phyloP scores from a whole-genome alignment of 2,888 invertebrate species.

The Ophraella communa region DNA sequence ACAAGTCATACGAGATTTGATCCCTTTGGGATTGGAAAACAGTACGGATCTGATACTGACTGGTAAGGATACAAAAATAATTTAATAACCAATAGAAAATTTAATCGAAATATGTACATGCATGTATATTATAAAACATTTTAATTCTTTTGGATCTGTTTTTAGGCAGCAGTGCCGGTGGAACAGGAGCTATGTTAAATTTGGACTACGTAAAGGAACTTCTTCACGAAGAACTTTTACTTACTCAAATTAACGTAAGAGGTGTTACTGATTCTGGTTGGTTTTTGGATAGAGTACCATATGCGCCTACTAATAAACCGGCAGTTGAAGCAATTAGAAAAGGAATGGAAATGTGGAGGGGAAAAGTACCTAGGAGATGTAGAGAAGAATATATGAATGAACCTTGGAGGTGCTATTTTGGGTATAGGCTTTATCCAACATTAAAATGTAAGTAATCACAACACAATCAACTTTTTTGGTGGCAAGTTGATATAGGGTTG shows the following conservation, averaged over 20 bases:
- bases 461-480: no score
- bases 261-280: slow-evolving; percentile 94
- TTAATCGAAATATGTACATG: no score
- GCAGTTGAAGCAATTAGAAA: slow-evolving; percentile 70
- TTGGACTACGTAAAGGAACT: slow-evolving; percentile 80
- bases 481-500: no score
- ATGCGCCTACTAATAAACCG: slow-evolving; percentile 64
- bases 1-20: slow-evolving; percentile 69
- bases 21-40: slow-evolving; percentile 70
- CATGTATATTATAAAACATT: no score
- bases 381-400: slow-evolving; percentile 71
- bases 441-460: slow-evolving; percentile 74
- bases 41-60: slow-evolving; percentile 81
- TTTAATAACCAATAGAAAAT: no score
- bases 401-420: slow-evolving; percentile 93
- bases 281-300: slow-evolving; percentile 89
- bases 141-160: no score
- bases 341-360: slow-evolving; percentile 82
- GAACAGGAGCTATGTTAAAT: slow-evolving; percentile 92
- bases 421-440: slow-evolving; percentile 85
- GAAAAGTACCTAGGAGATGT: slow-evolving; percentile 81
- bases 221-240: slow-evolving; percentile 66
- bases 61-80: slow-evolving; percentile 59
- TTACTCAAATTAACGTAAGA: slow-evolving; percentile 71
- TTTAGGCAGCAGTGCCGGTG: slow-evolving; percentile 80